phyloP scores from a whole-genome alignment of 2,113 vertebrate species.

The Xenopus laevis region DNA sequence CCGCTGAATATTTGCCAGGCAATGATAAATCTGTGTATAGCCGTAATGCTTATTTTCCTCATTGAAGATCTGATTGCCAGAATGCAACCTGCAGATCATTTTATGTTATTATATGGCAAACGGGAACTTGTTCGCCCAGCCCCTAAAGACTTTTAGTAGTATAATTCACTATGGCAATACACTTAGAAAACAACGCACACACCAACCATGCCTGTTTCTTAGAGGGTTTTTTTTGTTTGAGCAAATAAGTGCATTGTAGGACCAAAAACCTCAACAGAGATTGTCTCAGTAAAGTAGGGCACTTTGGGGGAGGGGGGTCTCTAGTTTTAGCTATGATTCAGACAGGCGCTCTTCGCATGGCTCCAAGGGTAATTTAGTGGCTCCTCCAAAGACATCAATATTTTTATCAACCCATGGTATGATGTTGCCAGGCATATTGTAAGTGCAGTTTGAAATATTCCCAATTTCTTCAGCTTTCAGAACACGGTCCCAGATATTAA shows the following conservation, averaged over 20 bases:
- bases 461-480: constrained; percentile 85
- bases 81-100: too few relatives aligned
- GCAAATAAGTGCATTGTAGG: constrained; percentile 48
- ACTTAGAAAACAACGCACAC: constrained; percentile 22
- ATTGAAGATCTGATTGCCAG: too few relatives aligned
- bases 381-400: constrained; percentile 89
- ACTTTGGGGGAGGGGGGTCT: constrained; percentile 39
- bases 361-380: constrained; percentile 87
- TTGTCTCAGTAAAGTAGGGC: constrained; percentile 53
- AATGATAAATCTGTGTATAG: too few relatives aligned
- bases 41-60: too few relatives aligned
- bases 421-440: constrained; percentile 94
- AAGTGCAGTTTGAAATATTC: constrained; percentile 92
- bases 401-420: constrained; percentile 94
- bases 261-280: constrained; percentile 48
- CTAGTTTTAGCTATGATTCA: constrained; percentile 75
- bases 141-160: background rate
- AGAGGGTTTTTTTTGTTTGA: background rate
- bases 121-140: too few relatives aligned
- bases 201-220: constrained; percentile 35
- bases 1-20: too few relatives aligned
- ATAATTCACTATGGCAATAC: background rate
- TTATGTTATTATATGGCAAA: too few relatives aligned
- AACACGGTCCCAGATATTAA: constrained; percentile 98
- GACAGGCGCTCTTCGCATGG: constrained; percentile 90